These are phyloP conservation scores for Kryphioiulus occultus DNA, from an alignment of 2,888 invertebrate genomes.

Conservation along the genomic window DNA sequence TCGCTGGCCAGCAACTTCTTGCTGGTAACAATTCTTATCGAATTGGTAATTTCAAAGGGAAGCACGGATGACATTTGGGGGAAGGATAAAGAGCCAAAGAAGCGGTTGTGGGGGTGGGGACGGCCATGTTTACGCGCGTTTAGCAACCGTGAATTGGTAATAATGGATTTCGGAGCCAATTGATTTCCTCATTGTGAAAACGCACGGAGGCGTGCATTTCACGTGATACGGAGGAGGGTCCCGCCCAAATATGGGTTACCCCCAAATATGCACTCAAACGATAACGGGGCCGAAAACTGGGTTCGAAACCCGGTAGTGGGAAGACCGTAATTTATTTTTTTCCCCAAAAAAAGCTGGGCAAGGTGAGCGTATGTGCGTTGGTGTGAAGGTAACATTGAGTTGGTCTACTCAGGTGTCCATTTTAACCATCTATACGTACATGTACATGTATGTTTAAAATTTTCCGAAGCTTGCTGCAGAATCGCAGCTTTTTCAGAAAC, in stretches of 20 bases:
- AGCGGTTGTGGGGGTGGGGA: not conserved
- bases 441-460: no score
- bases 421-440: no score
- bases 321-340: not conserved
- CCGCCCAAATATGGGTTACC: not conserved
- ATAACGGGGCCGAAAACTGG: slow-evolving; percentile 14
- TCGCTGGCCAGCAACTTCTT: not conserved
- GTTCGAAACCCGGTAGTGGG: not conserved
- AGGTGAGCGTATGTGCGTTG: not conserved
- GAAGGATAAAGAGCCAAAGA: not conserved
- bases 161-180: not conserved
- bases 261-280: not conserved
- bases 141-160: not conserved
- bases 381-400: no score
- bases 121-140: not conserved
- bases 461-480: no score
- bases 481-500: no score
- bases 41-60: not conserved
- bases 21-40: not conserved
- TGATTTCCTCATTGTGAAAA: not conserved
- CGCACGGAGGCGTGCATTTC: slow-evolving; percentile 5
- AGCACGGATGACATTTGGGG: not conserved
- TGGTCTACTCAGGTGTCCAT: no score
- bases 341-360: not conserved
- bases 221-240: not conserved